Evolutionary conservation across 2,797 vertebrate species (phyloP).

Genomic region (Girardinus metallicus): DNA sequence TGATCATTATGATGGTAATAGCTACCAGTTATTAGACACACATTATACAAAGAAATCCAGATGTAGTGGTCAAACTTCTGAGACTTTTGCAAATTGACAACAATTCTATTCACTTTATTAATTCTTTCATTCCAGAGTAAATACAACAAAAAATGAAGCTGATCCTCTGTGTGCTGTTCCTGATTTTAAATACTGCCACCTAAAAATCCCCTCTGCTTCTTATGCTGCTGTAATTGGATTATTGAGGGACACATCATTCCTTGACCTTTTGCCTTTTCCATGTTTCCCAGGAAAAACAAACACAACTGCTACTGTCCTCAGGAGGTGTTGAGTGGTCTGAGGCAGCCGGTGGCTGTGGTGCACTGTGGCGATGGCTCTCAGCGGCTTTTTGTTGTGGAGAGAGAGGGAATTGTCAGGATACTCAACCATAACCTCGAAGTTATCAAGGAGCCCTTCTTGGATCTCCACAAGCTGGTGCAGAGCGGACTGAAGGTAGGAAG

Average conservation of each 20-base stretch:
- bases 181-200: constrained; percentile 6
- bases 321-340: constrained; percentile 92
- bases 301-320: constrained; percentile 98
- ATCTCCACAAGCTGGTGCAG: constrained; percentile 98
- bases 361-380: constrained; percentile 95
- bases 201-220: constrained; percentile 4
- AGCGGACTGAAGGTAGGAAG: constrained; percentile 95
- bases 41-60: not conserved
- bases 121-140: not conserved
- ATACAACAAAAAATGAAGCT: not conserved
- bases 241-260: constrained; percentile 33
- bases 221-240: constrained; percentile 41
- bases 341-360: constrained; percentile 90
- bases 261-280: constrained; percentile 61
- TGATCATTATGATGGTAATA: not conserved
- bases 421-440: constrained; percentile 90
- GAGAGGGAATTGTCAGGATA: constrained; percentile 94
- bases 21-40: not conserved
- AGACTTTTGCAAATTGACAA: not conserved
- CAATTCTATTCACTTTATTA: not conserved
- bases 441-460: constrained; percentile 95
- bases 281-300: constrained; percentile 93
- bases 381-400: constrained; percentile 96
- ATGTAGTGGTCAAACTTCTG: not conserved
- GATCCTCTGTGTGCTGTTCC: constrained; percentile 1